Base-by-base conservation (phyloP, 92 coral and sea anemone genomes). In the Heliopora coerulea region DNA sequence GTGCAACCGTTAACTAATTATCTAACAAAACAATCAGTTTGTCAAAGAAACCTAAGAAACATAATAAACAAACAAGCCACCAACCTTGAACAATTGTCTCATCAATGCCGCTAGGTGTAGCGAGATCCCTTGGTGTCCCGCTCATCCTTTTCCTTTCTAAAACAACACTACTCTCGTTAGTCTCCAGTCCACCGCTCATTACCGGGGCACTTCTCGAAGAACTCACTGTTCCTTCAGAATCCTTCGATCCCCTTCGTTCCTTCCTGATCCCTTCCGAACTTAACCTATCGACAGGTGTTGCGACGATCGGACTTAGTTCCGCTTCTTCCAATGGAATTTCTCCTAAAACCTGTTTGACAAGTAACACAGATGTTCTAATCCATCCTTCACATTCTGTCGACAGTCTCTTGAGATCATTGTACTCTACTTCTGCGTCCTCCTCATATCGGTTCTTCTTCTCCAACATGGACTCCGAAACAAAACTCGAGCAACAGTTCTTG, bases 371-470 rank as follows among this genome's bases (percentile, higher is more conserved):
- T 3, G 91, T 93, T 28, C 89, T 90, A 29, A 87, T 85, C 98
- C 98, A 93, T 23, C 92, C 84, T 65, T 89, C 96, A n/a, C 89
- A 88, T 81, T 93, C 98, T 33, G 67, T 83, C 37, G 64, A 73
- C 42, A 90, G 83, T 50, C 91, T 83, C 78, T 93, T 93, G 19
- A 93, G 89, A 29, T 93, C 98, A 72, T 88, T 90, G 68, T 83
- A 93, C 40, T 93, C 98, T 89, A 89, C 86, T 49, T 90, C 96
- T 11, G 98, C 98, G 68, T 90, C 95, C 54, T 93, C 96, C 61
- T 93, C 96, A 25, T 96, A 91, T 4, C 76, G 60, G 21, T 69
- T 62, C 52, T 69, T 69, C 76, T 69, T 69, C 62, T 49, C 76
- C 49, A 69, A 26, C 76, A 69, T 69, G 1, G 42, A 27, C 30